Evolutionary conservation across 1,140 invertebrate genomes (phyloP).

Genomic region (Drosophila funebris): DNA sequence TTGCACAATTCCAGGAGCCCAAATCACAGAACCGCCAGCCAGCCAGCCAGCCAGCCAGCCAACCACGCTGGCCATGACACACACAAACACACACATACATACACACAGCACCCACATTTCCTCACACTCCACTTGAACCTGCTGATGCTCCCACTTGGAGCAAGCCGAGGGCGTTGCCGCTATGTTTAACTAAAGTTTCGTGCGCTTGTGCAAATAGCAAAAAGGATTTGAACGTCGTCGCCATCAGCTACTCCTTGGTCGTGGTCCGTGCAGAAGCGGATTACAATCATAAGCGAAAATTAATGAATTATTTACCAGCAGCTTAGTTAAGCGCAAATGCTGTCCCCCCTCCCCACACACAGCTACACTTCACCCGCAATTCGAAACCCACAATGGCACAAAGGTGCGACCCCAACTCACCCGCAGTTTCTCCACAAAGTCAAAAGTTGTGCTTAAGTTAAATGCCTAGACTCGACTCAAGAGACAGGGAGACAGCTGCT

Average conservation of each 20-base stretch:
- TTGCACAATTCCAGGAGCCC: conserved; percentile 57
- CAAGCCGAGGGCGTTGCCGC: conserved; percentile 55
- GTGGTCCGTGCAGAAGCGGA: conserved; percentile 52
- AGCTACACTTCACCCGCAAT: neutral
- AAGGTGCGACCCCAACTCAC: neutral
- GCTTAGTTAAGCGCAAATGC: conserved; percentile 53
- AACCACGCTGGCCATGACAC: conserved; percentile 4
- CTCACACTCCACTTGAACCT: neutral
- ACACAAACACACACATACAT: conserved; percentile 1
- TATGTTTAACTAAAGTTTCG: conserved; percentile 72
- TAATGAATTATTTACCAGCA: conserved; percentile 68
- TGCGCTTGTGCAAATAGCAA: conserved; percentile 68
- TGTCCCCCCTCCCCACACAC: too few relatives aligned
- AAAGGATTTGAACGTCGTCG: conserved; percentile 58
- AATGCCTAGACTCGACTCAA: conserved; percentile 29
- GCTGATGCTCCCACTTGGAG: conserved; percentile 10
- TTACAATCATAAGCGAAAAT: conserved; percentile 74
- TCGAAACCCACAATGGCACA: conserved; percentile 13
- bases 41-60: conserved; percentile 18
- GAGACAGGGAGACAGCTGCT: neutral
- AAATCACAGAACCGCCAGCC: conserved; percentile 45
- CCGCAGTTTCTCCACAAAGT: conserved; percentile 27
- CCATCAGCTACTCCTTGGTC: conserved; percentile 28
- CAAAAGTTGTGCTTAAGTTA: conserved; percentile 57
- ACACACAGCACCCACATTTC: neutral